These are phyloP conservation scores for Saturnia japonica DNA, from an alignment of 2,888 invertebrate genomes.

Conservation along the genomic window DNA sequence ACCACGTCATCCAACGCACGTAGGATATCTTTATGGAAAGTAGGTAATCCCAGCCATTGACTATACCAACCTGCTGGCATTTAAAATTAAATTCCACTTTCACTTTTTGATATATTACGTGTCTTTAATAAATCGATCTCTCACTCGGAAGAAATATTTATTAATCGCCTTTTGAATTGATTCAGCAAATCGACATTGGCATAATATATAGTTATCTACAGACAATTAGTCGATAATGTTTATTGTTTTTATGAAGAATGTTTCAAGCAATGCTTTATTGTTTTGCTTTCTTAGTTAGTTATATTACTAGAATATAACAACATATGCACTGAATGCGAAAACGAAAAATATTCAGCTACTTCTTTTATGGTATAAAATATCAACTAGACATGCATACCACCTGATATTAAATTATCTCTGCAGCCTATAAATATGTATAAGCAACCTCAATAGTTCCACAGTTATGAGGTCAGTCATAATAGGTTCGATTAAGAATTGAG, in stretches of 20 bases:
- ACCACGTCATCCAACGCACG: not conserved
- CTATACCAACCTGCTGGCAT: not conserved
- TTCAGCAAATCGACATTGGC: not conserved
- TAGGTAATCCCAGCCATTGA: not conserved
- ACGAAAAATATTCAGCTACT: not conserved
- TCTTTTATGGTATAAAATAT: not conserved
- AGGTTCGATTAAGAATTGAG: not conserved
- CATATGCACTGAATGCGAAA: not conserved
- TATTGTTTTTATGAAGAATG: not conserved
- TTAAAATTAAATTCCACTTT: constrained; percentile 8
- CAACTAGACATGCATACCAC: not conserved
- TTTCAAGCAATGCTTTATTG: not conserved
- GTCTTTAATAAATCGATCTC: not conserved
- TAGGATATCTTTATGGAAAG: constrained; percentile 12
- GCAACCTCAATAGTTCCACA: not conserved
- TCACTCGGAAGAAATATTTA: constrained; percentile 1
- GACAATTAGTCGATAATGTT: not conserved
- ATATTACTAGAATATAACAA: not conserved
- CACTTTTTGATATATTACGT: constrained; percentile 5
- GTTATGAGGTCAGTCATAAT: not conserved
- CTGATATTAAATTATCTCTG: not conserved
- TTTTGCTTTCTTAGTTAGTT: not conserved
- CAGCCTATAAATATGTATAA: not conserved
- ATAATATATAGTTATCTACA: not conserved
- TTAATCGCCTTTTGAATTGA: not conserved